phyloP scores from a whole-genome alignment of 2,888 invertebrate species.

The Furcula furcula region DNA sequence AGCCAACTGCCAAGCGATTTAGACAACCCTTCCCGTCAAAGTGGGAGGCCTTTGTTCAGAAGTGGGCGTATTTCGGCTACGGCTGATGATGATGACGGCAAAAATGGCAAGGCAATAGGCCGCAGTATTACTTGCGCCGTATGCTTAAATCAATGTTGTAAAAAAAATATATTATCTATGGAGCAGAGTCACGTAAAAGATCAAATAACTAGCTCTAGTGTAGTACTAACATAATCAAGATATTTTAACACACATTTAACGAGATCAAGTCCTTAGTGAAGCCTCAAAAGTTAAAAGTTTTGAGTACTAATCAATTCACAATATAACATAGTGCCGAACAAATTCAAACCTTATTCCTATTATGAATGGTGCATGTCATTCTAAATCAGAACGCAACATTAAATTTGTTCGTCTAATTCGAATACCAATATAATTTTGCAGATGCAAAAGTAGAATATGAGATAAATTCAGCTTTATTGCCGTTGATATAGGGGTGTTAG shows the following conservation, averaged over 20 bases:
- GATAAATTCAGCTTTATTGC: slow-evolving; percentile 16
- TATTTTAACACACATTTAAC: slow-evolving; percentile 44
- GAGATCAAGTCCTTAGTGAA: slow-evolving; percentile 35
- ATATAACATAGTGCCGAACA: slow-evolving; percentile 3
- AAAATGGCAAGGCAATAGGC: too few relatives aligned
- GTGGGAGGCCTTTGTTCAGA: too few relatives aligned
- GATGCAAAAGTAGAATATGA: not conserved
- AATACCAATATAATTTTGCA: slow-evolving; percentile 27
- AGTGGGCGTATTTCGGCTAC: too few relatives aligned
- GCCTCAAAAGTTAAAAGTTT: slow-evolving; percentile 47
- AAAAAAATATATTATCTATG: too few relatives aligned
- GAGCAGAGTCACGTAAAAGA: too few relatives aligned
- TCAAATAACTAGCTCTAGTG: too few relatives aligned
- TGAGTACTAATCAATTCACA: slow-evolving; percentile 14
- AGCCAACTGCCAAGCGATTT: too few relatives aligned
- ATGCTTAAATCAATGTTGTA: too few relatives aligned
- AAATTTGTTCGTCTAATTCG: slow-evolving; percentile 49
- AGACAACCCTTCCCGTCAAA: too few relatives aligned
- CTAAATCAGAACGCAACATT: slow-evolving; percentile 30
- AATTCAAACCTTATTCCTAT: slow-evolving; percentile 26
- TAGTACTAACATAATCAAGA: too few relatives aligned
- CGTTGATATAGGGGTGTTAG: slow-evolving; percentile 2
- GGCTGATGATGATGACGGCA: too few relatives aligned
- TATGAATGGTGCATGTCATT: slow-evolving; percentile 22
- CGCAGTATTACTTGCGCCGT: too few relatives aligned